Evolutionary conservation across 2,113 vertebrate genomes (phyloP).

Genomic region (Todiramphus saurophagus): DNA sequence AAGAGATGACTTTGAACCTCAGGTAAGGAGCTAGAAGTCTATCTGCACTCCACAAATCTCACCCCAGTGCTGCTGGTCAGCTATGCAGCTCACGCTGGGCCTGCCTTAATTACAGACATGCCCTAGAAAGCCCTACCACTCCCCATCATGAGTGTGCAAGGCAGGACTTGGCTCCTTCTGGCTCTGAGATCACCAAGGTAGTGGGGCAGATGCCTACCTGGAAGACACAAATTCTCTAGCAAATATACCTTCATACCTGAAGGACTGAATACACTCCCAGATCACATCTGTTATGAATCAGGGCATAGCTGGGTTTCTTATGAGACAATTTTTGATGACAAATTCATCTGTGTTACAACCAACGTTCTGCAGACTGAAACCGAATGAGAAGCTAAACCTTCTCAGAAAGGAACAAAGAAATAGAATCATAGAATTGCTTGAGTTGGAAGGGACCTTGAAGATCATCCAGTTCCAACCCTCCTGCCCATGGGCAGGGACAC

Average conservation of each 20-base stretch:
- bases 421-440: no score
- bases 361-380: not conserved
- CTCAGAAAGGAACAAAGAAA: not conserved
- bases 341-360: not conserved
- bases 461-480: no score
- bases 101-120: not conserved
- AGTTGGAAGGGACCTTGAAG: no score
- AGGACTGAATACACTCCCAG: not conserved
- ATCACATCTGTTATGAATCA: not conserved
- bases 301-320: not conserved
- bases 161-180: not conserved
- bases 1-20: not conserved
- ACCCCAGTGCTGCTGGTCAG: not conserved
- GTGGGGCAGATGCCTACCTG: not conserved
- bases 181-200: not conserved
- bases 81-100: accelerated
- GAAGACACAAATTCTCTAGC: not conserved
- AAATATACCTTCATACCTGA: not conserved
- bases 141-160: accelerated
- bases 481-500: no score
- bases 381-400: not conserved
- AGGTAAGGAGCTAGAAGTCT: no score
- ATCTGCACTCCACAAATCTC: not conserved
- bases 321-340: not conserved
- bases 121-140: not conserved